Percentiles rank a stretch among this genome's conserved stretches.
phyloP scores from a whole-genome alignment of 2,797 vertebrate genomes.

The Lithobates sylvaticus region DNA sequence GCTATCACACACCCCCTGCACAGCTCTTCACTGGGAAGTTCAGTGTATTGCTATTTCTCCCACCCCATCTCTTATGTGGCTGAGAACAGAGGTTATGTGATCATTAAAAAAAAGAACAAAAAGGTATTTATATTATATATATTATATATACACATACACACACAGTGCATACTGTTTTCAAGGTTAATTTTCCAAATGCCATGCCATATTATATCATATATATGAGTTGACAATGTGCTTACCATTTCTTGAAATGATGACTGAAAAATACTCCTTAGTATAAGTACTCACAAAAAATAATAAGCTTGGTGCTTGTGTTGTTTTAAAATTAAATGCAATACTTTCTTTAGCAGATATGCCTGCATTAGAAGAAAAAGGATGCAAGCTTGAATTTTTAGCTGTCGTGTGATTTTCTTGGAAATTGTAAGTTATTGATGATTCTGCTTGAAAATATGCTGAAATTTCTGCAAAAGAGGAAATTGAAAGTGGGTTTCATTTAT shows the following conservation, averaged over 20 bases:
- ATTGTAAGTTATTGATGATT: slow-evolving; percentile 83
- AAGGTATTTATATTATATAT: no score
- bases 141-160: no score
- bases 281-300: slow-evolving; percentile 84
- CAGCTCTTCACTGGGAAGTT: no score
- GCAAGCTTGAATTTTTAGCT: slow-evolving; percentile 80
- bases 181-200: no score
- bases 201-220: no score
- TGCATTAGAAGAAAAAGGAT: slow-evolving; percentile 80
- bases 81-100: no score
- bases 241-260: slow-evolving; percentile 89
- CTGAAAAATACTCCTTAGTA: slow-evolving; percentile 85
- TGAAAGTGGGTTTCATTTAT: neutral
- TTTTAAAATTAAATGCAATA: slow-evolving; percentile 86
- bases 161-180: no score
- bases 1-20: no score
- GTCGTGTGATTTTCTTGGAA: slow-evolving; percentile 84
- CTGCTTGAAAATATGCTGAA: slow-evolving; percentile 86
- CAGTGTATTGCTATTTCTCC: no score
- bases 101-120: no score
- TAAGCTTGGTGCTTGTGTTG: slow-evolving; percentile 81
- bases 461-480: slow-evolving; percentile 79
- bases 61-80: no score
- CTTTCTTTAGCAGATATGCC: slow-evolving; percentile 82
- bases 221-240: slow-evolving; percentile 64